Evolutionary conservation across 2,888 invertebrate species (phyloP).

Genomic region (Melieria crassipennis): DNA sequence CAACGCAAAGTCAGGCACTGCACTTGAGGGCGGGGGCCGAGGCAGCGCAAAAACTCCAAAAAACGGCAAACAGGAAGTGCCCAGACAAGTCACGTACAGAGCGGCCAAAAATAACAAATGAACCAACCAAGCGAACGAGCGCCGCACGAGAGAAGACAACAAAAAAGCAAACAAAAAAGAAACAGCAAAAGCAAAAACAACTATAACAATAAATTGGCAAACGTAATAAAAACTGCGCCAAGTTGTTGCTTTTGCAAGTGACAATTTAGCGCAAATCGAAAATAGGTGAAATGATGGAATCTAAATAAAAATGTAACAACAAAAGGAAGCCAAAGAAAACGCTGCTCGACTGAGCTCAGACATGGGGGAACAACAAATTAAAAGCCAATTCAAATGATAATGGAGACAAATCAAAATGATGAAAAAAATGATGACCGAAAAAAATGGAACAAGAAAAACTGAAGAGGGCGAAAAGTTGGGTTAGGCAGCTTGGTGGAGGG

Average conservation of each 20-base stretch:
- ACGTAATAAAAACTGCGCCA: conserved; percentile 4
- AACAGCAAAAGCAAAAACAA: conserved; percentile 1
- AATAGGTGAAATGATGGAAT: not conserved
- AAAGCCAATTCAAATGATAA: not conserved
- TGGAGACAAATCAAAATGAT: conserved; percentile 1
- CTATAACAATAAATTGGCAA: not conserved
- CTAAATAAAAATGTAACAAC: conserved; percentile 20
- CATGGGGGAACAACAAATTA: too few species aligned
- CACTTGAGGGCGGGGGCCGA: conserved; percentile 1
- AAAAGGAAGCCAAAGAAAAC: conserved; percentile 7
- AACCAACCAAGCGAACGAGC: too few species aligned
- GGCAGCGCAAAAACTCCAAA: conserved; percentile 5
- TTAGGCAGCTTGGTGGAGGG: too few species aligned
- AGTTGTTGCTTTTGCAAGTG: not conserved
- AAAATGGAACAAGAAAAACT: too few species aligned
- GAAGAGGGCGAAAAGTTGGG: too few species aligned
- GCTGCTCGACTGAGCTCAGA: too few species aligned
- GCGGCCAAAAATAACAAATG: too few species aligned
- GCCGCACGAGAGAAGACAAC: too few species aligned
- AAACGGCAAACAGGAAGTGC: conserved; percentile 39
- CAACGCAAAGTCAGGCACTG: not conserved
- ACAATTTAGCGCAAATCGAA: not conserved
- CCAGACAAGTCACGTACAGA: conserved; percentile 42
- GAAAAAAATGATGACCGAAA: not conserved
- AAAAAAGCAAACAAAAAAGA: not conserved